These are phyloP conservation scores for Alloscopus bannaensis DNA, from an alignment of 2,888 invertebrate species.

Conservation along the genomic window DNA sequence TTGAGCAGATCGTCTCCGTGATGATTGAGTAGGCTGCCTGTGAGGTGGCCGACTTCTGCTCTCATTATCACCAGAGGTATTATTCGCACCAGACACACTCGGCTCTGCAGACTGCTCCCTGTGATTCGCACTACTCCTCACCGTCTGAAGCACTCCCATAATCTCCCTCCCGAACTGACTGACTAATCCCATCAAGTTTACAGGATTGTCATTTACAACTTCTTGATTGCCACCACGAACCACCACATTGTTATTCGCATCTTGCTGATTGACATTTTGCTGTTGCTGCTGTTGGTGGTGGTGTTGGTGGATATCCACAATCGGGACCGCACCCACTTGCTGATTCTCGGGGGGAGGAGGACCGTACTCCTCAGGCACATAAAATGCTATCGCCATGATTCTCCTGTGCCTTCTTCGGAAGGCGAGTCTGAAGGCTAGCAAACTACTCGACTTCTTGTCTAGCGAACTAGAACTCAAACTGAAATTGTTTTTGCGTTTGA, in stretches of 20 bases:
- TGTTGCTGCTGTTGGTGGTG: conserved; percentile 12
- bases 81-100: neutral
- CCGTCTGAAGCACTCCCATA: neutral
- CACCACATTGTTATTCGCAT: conserved; percentile 30
- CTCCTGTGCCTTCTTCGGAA: conserved; percentile 9
- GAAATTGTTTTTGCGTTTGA: neutral
- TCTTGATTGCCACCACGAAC: conserved; percentile 5
- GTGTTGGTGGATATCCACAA: neutral
- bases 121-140: neutral
- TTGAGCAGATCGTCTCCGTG: neutral
- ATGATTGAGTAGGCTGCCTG: conserved; percentile 1
- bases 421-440: neutral
- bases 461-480: neutral
- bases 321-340: neutral
- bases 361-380: conserved; percentile 60
- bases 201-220: neutral
- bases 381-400: conserved; percentile 61
- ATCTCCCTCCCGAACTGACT: neutral
- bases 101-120: too few relatives aligned
- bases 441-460: neutral
- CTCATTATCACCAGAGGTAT: neutral
- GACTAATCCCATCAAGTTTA: neutral
- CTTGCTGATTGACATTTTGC: too few relatives aligned
- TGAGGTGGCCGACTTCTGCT: neutral
- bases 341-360: conserved; percentile 29